These are phyloP conservation scores for Cataglyphis livida DNA, from an alignment of 2,888 invertebrate genomes.

Conservation along the genomic window DNA sequence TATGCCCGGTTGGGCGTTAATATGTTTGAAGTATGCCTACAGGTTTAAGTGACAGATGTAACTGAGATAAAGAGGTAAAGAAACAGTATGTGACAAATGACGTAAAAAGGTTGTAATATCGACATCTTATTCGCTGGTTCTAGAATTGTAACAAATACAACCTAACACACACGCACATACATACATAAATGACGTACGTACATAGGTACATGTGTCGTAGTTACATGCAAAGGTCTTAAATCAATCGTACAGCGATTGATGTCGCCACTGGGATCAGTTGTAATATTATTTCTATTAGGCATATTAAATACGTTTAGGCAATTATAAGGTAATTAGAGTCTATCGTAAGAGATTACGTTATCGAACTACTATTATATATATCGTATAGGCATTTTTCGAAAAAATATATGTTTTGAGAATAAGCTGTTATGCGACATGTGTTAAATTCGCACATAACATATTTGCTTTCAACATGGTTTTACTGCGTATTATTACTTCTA, in stretches of 20 bases:
- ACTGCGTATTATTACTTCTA: background rate
- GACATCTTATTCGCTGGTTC: constrained; percentile 70
- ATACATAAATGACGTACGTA: constrained; percentile 56
- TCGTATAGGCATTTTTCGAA: constrained; percentile 16
- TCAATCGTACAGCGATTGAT: constrained; percentile 65
- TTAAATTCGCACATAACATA: constrained; percentile 1
- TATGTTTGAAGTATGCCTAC: constrained; percentile 86
- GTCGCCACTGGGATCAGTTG: constrained; percentile 75
- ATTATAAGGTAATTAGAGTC: constrained; percentile 61
- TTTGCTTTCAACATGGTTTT: constrained; percentile 1
- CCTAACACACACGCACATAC: constrained; percentile 55
- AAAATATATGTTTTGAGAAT: constrained; percentile 21
- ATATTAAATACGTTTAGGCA: constrained; percentile 66
- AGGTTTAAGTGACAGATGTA: constrained; percentile 85
- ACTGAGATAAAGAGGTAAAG: constrained; percentile 82
- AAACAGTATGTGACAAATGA: constrained; percentile 84
- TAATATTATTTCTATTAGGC: constrained; percentile 66
- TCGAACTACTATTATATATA: background rate
- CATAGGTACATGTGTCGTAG: constrained; percentile 42
- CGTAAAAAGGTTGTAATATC: constrained; percentile 79
- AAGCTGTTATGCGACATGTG: background rate
- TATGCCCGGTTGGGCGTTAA: constrained; percentile 83
- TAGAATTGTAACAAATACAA: constrained; percentile 59
- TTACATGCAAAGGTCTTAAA: constrained; percentile 64
- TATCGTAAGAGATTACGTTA: constrained; percentile 63